A percentile compares a stretch with the other conserved stretches of the same genome.
Evolutionary conservation across 2,797 vertebrate genomes (phyloP).

Genomic region (Oreortyx pictus): DNA sequence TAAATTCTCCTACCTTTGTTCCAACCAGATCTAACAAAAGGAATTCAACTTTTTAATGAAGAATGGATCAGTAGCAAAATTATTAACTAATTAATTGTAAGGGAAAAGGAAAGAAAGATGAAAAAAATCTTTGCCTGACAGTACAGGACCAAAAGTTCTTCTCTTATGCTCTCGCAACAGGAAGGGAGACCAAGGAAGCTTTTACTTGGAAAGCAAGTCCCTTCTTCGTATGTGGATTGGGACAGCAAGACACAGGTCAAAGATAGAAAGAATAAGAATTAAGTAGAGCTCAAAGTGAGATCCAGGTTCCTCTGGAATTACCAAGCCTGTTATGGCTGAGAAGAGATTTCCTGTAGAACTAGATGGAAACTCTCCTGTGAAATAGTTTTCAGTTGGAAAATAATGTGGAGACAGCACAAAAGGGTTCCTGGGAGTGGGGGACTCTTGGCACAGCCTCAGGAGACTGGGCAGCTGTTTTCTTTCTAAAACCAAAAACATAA

Average conservation of each 20-base stretch:
- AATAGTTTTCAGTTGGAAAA: slow-evolving; percentile 33
- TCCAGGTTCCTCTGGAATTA: not conserved
- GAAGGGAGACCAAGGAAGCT: not conserved
- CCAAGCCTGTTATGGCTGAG: not conserved
- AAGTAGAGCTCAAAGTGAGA: not conserved
- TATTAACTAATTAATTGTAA: slow-evolving; percentile 85
- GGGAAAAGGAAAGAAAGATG: slow-evolving; percentile 48
- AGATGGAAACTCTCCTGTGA: slow-evolving; percentile 23
- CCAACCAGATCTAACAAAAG: slow-evolving; percentile 73
- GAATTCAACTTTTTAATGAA: slow-evolving; percentile 81
- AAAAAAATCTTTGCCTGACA: slow-evolving; percentile 7
- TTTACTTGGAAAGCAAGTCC: not conserved
- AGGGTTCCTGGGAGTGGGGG: slow-evolving; percentile 12
- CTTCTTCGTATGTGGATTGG: not conserved
- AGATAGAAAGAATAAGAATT: not conserved
- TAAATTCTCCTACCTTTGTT: slow-evolving; percentile 86
- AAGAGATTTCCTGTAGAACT: not conserved
- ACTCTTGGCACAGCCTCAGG: slow-evolving; percentile 31
- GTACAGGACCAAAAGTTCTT: slow-evolving; percentile 11
- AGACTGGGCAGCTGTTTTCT: slow-evolving; percentile 29
- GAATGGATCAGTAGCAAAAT: slow-evolving; percentile 82
- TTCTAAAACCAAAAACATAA: slow-evolving; percentile 50
- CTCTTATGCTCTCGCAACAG: not conserved
- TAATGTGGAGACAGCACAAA: slow-evolving; percentile 11
- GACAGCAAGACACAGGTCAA: not conserved